Conservation (phyloP, 1,140 invertebrate genomes). For the Eurosta solidaginis region DNA sequence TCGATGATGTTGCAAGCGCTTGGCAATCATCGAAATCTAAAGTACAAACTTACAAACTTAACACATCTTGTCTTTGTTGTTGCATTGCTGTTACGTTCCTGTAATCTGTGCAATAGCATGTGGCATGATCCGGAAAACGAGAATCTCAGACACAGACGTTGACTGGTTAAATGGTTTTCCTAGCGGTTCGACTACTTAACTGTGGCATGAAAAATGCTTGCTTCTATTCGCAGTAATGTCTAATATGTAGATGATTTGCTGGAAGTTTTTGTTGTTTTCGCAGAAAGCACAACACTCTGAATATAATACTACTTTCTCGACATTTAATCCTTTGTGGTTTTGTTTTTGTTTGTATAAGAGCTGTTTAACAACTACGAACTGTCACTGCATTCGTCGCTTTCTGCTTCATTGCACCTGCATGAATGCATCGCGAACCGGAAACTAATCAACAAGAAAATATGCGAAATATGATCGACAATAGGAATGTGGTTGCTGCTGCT, state of each 20-base stretch:
- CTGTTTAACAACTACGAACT: neutral
- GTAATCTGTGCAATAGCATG: neutral
- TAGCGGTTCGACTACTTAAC: neutral
- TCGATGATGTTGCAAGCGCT: neutral
- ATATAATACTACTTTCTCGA: neutral
- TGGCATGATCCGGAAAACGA: conserved; percentile 17
- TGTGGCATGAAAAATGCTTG: neutral
- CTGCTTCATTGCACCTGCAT: neutral
- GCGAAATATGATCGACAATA: conserved; percentile 1
- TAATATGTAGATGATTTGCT: neutral
- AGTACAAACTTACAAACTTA: neutral
- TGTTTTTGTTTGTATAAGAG: neutral
- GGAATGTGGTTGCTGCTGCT: conserved; percentile 16
- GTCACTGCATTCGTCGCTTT: neutral
- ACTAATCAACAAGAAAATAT: conserved; percentile 27
- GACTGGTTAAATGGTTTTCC: conserved; percentile 12
- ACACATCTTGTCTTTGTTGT: neutral
- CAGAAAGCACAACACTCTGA: neutral
- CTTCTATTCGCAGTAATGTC: too few species aligned
- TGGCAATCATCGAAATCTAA: neutral
- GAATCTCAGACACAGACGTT: neutral
- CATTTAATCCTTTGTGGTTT: conserved; percentile 14
- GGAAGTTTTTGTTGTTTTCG: neutral
- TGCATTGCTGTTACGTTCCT: neutral
- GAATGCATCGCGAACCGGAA: conserved; percentile 1